Base-by-base conservation (phyloP, 2,113 vertebrate genomes). In the Ammodytes dubius region DNA sequence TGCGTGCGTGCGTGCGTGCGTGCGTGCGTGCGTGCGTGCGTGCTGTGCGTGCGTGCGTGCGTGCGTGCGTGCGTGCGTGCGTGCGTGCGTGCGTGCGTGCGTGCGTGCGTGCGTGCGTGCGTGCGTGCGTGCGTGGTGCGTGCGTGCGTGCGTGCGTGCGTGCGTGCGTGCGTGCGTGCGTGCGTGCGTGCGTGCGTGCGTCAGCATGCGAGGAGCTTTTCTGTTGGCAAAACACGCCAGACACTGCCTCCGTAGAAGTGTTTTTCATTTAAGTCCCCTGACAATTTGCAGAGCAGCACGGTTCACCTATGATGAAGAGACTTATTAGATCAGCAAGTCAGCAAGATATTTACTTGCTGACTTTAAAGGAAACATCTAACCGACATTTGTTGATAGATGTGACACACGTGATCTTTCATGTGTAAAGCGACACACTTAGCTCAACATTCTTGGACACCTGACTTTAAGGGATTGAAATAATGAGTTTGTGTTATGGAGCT, bases 381-480 rank as follows among this genome's bases (percentile, higher is more conserved):
- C 1, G 8, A 60, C 77, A 35, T 10, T 37, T 58, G 50, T 54
- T 64, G 47, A 42, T 43, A 52, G 43, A 81, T 46, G 45, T 64
- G 37, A 45, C 27, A 39, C 49, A 46, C 37, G 37, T 60, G 43
- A 52, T 8, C 17, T 12, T 27, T 40, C 35, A 40, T 9, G 6
- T 0, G 17, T 13, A 53, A 70, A 43, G 4, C 27, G 27, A 42
- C n/a, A 11, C n/a, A 15, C 15, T 4, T 19, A 39, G 19, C 45
- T 71, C 39, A 45, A 69, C 13, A 35, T 61, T 40, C 1, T 47
- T 15, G 17, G 39, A 52, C 35, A 10, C 52, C 10, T 42, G 52
- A 42, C 11, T 71, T 27, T 77, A 53, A 59, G 35, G 37, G 35
- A 70, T 19, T 74, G 39, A 74, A 59, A 46, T 19, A 43, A 42